Conservation (phyloP, 2,113 vertebrate genomes). For the Spea multiplicata region DNA sequence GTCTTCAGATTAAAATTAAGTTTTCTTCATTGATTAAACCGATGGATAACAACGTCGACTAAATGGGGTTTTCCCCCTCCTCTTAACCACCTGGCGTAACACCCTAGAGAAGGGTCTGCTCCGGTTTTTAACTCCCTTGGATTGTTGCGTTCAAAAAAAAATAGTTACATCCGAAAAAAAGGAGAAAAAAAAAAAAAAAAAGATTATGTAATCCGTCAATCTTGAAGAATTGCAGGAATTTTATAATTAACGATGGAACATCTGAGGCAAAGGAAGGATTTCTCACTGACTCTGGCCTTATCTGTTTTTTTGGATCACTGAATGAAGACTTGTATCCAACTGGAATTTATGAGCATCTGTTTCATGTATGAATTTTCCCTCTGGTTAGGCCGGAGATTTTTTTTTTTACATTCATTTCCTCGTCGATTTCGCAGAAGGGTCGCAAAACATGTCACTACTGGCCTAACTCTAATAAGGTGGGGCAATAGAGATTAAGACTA, state of each 20-base stretch:
- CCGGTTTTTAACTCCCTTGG: neutral
- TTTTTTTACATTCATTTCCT: slow-evolving; percentile 62
- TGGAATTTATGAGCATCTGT: slow-evolving; percentile 57
- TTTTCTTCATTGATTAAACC: no score
- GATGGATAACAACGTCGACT: slow-evolving; percentile 54
- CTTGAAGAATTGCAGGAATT: slow-evolving; percentile 29
- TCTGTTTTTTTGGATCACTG: neutral
- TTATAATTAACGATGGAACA: slow-evolving; percentile 17
- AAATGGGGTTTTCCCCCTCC: slow-evolving; percentile 51
- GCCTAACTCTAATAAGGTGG: slow-evolving; percentile 60
- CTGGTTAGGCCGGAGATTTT: slow-evolving; percentile 52
- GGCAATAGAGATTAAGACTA: slow-evolving; percentile 64
- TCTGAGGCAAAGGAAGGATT: slow-evolving; percentile 7
- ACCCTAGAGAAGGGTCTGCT: neutral
- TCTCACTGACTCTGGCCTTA: neutral
- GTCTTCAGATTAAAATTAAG: no score
- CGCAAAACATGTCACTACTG: slow-evolving; percentile 46
- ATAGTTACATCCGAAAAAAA: slow-evolving; percentile 34
- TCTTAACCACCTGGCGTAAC: slow-evolving; percentile 1
- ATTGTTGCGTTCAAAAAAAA: slow-evolving; percentile 17
- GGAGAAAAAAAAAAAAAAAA: slow-evolving; percentile 26
- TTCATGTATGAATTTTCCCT: slow-evolving; percentile 55
- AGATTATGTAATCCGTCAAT: slow-evolving; percentile 41
- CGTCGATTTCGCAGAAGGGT: slow-evolving; percentile 59
- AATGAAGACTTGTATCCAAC: slow-evolving; percentile 50